Conservation (phyloP, 2,113 vertebrate genomes). For the Micronycteris hirsuta region DNA sequence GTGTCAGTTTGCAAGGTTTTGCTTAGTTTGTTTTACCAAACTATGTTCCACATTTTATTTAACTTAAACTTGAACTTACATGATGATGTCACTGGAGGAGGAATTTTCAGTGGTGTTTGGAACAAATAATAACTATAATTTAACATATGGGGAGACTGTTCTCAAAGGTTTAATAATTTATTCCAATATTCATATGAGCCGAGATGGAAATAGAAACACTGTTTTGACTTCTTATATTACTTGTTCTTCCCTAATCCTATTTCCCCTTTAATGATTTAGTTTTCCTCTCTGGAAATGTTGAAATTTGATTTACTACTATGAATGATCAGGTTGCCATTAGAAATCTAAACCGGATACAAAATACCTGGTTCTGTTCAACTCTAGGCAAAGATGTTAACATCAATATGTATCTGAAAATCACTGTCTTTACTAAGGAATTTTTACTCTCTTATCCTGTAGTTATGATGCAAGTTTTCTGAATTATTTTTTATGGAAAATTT, state of each 20-base stretch:
- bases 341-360: background rate
- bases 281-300: background rate
- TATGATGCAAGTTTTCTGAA: background rate
- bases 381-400: background rate
- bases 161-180: conserved; percentile 44
- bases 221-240: background rate
- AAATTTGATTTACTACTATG: background rate
- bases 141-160: background rate
- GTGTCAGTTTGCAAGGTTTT: background rate
- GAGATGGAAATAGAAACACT: conserved; percentile 16
- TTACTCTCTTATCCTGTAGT: background rate
- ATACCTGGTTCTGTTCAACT: background rate
- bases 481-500: conserved; percentile 5
- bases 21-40: background rate
- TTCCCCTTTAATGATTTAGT: background rate
- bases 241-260: background rate
- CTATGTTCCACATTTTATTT: conserved; percentile 13
- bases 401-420: background rate
- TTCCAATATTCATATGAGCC: background rate
- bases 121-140: conserved; percentile 43
- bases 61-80: background rate
- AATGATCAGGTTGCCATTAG: background rate
- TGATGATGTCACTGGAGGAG: background rate
- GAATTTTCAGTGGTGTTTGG: background rate
- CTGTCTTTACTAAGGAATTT: background rate